Base-by-base conservation (phyloP, 1,140 invertebrate genomes). In the Episyrphus balteatus region DNA sequence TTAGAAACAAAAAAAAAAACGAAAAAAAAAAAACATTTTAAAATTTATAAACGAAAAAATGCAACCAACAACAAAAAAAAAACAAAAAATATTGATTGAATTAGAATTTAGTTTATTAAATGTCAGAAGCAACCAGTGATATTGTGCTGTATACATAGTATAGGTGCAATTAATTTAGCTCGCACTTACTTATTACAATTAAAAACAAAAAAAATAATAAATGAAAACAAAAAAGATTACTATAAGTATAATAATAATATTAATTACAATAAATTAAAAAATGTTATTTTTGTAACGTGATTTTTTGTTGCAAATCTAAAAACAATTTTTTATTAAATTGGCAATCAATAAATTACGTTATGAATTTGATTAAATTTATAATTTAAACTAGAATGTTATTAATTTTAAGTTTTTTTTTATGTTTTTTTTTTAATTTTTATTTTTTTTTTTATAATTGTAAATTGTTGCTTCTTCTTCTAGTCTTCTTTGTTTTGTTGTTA, bases 61-160 rank as follows among this genome's bases (percentile, higher is more conserved):
- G n/a, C n/a, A n/a, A n/a, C n/a, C n/a, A n/a, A 8, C 21, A 26
- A 26, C 21, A 26, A 8, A 26, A 26, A 26, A 26, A 26, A 26
- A 26, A 8, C 3, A 26, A 26, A 26, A 26, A 26, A 5, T 17
- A 13, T 42, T 13, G 13, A 42, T 18, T 42, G 14, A 18, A 7
- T 18, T 18, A 18, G 13, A 42, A 18, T 14, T 18, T 18, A 18
- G 13, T 18, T 13, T 42, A 13, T 42, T 42, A 13, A 15, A 26
- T 26, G 21, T 26, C 15, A 55, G 61, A 66, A 66, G 61, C 63
- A 66, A 66, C 61, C 63, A 66, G 63, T 66, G 63, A 66, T 66
- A 66, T 66, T 66, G 63, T 66, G 60, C 63, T 66, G 55, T 66
- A 66, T 66, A 66, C 63, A 56, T 66, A 66, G 63, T 66, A 66